Conservation (phyloP, 2,113 vertebrate genomes). For the Planiliza haematocheilus region DNA sequence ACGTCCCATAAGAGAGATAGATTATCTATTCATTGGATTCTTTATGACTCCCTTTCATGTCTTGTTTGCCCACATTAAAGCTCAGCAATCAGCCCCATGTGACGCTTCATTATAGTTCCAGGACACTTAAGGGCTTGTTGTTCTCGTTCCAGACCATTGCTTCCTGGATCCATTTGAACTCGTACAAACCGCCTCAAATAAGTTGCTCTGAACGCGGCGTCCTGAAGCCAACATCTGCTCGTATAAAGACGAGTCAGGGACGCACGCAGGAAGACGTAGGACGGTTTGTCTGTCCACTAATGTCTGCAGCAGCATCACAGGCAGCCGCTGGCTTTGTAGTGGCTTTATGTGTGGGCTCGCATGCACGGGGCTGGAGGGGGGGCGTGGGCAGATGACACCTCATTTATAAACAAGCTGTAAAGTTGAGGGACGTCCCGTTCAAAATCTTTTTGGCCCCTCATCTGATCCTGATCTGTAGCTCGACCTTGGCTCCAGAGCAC, state of each 20-base stretch:
- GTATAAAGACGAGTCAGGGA: neutral
- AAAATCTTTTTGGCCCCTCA: too few species aligned
- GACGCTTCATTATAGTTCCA: constrained; percentile 45
- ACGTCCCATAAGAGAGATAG: constrained; percentile 62
- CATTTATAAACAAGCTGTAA: too few species aligned
- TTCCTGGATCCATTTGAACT: constrained; percentile 55
- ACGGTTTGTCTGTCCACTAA: too few species aligned
- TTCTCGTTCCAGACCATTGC: constrained; percentile 55
- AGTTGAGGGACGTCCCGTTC: too few species aligned
- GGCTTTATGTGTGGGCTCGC: too few species aligned
- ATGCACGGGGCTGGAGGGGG: too few species aligned
- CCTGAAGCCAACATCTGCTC: constrained; percentile 41
- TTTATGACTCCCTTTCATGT: constrained; percentile 69
- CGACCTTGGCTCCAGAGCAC: too few species aligned
- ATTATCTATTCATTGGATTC: constrained; percentile 61
- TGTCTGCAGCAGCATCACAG: too few species aligned
- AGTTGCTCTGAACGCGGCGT: neutral
- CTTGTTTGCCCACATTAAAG: constrained; percentile 71
- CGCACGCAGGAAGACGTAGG: too few species aligned
- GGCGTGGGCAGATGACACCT: too few species aligned
- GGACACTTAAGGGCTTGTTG: constrained; percentile 58
- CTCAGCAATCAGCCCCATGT: constrained; percentile 56
- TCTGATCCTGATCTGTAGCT: too few species aligned
- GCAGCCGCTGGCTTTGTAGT: too few species aligned
- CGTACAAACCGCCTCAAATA: constrained; percentile 34